phyloP scores from a whole-genome alignment of 35 echinoderm and acorn worm genomes.

The Ophioderma brevispina region DNA sequence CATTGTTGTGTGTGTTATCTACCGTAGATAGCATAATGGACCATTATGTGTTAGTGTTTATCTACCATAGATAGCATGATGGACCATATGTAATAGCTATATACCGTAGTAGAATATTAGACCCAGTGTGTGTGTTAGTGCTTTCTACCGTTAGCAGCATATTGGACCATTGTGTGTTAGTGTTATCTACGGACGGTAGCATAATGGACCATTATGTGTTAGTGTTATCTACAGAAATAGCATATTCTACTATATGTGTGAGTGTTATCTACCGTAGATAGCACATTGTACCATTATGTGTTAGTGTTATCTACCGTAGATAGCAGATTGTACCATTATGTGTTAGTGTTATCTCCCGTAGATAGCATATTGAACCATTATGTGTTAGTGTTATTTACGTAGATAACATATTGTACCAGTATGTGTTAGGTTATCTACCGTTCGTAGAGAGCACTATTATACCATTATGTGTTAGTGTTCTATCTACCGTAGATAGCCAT shows the following conservation, averaged over 20 bases:
- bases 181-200: neutral
- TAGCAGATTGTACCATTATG: neutral
- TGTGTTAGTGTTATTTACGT: too few relatives aligned
- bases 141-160: neutral
- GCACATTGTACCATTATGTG: neutral
- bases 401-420: neutral
- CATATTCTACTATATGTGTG: neutral
- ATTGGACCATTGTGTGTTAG: conserved; percentile 3
- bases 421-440: neutral
- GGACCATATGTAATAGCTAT: neutral
- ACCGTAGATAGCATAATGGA: neutral
- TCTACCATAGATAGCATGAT: neutral
- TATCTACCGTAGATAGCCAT: neutral
- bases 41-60: neutral
- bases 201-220: neutral
- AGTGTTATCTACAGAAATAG: neutral
- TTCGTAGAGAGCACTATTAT: neutral
- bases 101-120: neutral
- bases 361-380: too few relatives aligned
- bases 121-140: neutral
- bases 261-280: too few relatives aligned
- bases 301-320: neutral
- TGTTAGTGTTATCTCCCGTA: too few relatives aligned
- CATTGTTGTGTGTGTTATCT: too few relatives aligned
- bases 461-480: neutral